Conservation (phyloP, 2,888 invertebrate genomes). For the Sphaerophoria rueppellii region DNA sequence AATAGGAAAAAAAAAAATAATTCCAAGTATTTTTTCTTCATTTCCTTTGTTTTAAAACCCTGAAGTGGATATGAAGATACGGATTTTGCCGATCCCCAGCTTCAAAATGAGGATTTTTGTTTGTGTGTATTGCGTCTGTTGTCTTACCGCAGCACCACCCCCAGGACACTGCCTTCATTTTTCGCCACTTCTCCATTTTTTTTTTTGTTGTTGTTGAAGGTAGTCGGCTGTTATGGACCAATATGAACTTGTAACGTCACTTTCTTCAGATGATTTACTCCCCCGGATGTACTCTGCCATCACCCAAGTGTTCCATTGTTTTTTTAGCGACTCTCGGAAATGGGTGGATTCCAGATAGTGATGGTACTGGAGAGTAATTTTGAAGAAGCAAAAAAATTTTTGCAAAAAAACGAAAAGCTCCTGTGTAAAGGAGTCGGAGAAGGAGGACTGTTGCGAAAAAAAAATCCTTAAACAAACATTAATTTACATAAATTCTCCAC, state of each 20-base stretch:
- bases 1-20: constrained; percentile 34
- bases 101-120: constrained; percentile 56
- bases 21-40: constrained; percentile 68
- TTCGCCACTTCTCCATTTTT: constrained; percentile 16
- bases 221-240: constrained; percentile 36
- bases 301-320: constrained; percentile 44
- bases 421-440: constrained; percentile 43
- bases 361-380: constrained; percentile 68
- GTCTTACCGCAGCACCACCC: constrained; percentile 32
- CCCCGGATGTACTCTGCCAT: constrained; percentile 11
- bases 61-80: constrained; percentile 64
- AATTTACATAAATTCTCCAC: constrained; percentile 81
- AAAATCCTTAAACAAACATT: constrained; percentile 82
- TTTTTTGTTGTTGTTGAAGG: constrained; percentile 5
- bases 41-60: constrained; percentile 70
- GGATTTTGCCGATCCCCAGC: constrained; percentile 50
- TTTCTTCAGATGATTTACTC: constrained; percentile 73
- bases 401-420: constrained; percentile 65
- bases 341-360: constrained; percentile 61
- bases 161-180: constrained; percentile 51
- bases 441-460: constrained; percentile 63
- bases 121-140: constrained; percentile 5
- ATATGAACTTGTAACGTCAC: constrained; percentile 73
- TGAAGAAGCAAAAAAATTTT: constrained; percentile 42
- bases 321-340: constrained; percentile 42